Evolutionary conservation across 1,140 invertebrate species (phyloP).

Genomic region (Globodera ellingtonae): DNA sequence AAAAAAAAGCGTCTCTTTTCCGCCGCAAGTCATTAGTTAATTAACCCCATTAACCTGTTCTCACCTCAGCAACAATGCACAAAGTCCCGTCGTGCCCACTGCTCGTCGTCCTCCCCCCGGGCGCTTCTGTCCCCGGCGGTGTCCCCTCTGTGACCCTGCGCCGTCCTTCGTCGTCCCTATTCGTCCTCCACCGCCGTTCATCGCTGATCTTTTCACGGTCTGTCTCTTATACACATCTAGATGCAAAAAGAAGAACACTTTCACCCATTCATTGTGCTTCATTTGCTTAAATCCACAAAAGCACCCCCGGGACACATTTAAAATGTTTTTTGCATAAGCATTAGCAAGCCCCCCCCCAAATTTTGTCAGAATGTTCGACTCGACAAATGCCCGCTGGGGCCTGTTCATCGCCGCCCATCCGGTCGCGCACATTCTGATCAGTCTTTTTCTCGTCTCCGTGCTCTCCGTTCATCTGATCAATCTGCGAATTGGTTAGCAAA

Average conservation of each 20-base stretch:
- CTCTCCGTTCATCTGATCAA: slow-evolving; percentile 23
- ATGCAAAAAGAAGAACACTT: too few relatives aligned
- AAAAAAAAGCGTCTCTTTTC: too few relatives aligned
- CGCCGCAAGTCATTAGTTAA: too few relatives aligned
- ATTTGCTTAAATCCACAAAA: too few relatives aligned
- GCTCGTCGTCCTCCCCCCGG: neutral
- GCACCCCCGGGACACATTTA: too few relatives aligned
- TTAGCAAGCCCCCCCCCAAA: too few relatives aligned
- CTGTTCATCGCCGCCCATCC: slow-evolving; percentile 19
- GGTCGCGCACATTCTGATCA: slow-evolving; percentile 18
- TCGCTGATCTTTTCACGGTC: neutral
- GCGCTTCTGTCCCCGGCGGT: neutral
- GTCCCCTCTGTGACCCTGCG: neutral
- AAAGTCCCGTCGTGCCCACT: too few relatives aligned
- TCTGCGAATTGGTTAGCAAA: slow-evolving; percentile 19
- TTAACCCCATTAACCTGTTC: too few relatives aligned
- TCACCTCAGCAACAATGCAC: too few relatives aligned
- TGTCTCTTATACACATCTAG: too few relatives aligned
- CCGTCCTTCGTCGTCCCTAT: neutral
- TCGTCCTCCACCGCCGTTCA: neutral
- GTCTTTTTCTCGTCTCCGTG: neutral
- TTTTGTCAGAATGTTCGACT: slow-evolving; percentile 20
- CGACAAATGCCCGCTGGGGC: slow-evolving; percentile 17
- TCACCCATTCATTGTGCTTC: too few relatives aligned
- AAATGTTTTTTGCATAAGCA: too few relatives aligned